Conservation (phyloP, 1,140 invertebrate genomes). For the Drosophila parvula region DNA sequence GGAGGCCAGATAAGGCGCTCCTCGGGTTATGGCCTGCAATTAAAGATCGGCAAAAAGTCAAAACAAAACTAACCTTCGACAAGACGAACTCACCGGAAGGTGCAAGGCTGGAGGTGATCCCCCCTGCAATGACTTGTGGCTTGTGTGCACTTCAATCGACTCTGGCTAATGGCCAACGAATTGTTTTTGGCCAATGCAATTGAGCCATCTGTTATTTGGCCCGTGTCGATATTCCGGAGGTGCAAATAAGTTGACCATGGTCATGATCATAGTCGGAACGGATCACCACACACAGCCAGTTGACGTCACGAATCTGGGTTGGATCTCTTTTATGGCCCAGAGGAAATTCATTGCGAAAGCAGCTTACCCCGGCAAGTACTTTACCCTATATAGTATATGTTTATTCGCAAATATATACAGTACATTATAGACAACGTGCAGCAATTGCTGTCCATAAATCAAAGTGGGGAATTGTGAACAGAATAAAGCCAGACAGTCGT, state of each 20-base stretch:
- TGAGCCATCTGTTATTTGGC: slow-evolving; percentile 14
- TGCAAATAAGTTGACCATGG: slow-evolving; percentile 62
- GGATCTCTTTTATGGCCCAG: slow-evolving; percentile 6
- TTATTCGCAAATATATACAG: neutral
- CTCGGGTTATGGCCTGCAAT: slow-evolving; percentile 31
- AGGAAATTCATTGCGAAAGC: slow-evolving; percentile 19
- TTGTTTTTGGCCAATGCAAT: slow-evolving; percentile 31
- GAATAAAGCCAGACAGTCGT: slow-evolving; percentile 8
- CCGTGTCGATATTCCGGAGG: slow-evolving; percentile 21
- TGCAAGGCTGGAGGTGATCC: slow-evolving; percentile 22
- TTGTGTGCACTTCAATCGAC: slow-evolving; percentile 19
- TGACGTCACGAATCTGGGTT: slow-evolving; percentile 25
- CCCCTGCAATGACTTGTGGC: neutral
- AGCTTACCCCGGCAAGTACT: neutral
- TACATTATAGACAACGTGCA: slow-evolving; percentile 6
- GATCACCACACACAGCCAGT: neutral
- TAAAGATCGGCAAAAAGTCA: slow-evolving; percentile 17
- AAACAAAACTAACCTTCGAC: slow-evolving; percentile 74
- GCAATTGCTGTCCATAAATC: slow-evolving; percentile 37
- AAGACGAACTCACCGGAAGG: slow-evolving; percentile 23
- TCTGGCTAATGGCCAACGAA: slow-evolving; percentile 62
- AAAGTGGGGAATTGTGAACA: slow-evolving; percentile 2
- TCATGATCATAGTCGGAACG: slow-evolving; percentile 48
- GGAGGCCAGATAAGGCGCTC: slow-evolving; percentile 35
- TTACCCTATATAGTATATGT: neutral